phyloP scores from a whole-genome alignment of 2,113 vertebrate species.

The Seriola rivoliana region DNA sequence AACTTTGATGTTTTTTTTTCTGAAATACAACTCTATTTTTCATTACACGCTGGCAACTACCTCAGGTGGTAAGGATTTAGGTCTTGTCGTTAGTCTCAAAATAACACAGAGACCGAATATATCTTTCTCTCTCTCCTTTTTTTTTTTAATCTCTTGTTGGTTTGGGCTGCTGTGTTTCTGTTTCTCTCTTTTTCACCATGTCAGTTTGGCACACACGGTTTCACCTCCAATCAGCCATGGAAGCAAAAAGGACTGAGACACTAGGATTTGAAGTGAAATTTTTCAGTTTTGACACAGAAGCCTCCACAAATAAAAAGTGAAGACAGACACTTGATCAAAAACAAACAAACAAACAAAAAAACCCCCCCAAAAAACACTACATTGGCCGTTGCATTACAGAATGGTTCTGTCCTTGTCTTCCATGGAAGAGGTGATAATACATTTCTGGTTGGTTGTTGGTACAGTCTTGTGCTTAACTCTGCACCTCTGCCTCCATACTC shows the following conservation, averaged over 20 bases:
- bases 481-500: slow-evolving; percentile 47
- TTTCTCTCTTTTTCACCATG: slow-evolving; percentile 38
- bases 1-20: slow-evolving; percentile 60
- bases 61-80: slow-evolving; percentile 88
- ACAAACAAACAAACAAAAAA: background rate
- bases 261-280: background rate
- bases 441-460: slow-evolving; percentile 65
- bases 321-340: background rate
- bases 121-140: slow-evolving; percentile 42
- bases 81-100: slow-evolving; percentile 74
- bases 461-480: slow-evolving; percentile 51
- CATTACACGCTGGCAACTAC: slow-evolving; percentile 87
- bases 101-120: slow-evolving; percentile 58
- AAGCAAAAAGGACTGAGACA: slow-evolving; percentile 64
- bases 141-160: slow-evolving; percentile 38
- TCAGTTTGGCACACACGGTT: slow-evolving; percentile 55
- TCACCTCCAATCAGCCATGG: slow-evolving; percentile 72
- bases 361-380: background rate
- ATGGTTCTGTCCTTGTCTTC: slow-evolving; percentile 54
- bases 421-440: slow-evolving; percentile 62
- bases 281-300: background rate
- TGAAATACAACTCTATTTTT: slow-evolving; percentile 85
- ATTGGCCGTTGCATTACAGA: background rate
- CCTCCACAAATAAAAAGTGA: background rate
- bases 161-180: slow-evolving; percentile 59